Base-by-base conservation (phyloP, 2,888 invertebrate genomes). In the Crioceris asparagi region DNA sequence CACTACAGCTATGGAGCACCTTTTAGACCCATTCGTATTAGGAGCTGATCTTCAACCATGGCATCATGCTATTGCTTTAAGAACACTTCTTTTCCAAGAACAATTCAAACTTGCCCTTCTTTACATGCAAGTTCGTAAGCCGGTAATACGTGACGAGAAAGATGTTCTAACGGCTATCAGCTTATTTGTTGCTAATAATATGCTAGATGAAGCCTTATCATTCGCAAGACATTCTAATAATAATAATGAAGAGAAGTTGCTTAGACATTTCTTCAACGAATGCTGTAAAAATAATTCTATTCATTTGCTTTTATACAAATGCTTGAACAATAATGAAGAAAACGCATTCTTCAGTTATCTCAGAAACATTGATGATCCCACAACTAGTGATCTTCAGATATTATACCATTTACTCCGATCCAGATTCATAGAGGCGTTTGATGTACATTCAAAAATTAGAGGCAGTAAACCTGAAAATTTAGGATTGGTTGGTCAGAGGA, bases 31-130 rank as follows among this genome's bases (percentile, higher is more conserved):
- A 1, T 59, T 74, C 16, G 71, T 80, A 0, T 69, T 69, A 48
- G 36, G 43, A 7, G 50, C 53, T 2, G 73, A 77, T 15, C 66
- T 85, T 11, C 71, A 74, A 17, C 69, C 73, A 7, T 83, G 83
- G 82, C 83, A 85, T 55, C 85, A 85, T 59, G 69, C 70, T 39
- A 70, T 77, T 0, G 76, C 82, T 0, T 58, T 86, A 4, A 72
- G 77, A 4, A 69, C 81, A 0, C 62, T 82, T 3, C 64, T 83
- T 4, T 70, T 74, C 1, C 81, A 83, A 53, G 72, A 75, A 45
- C 77, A 83, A 47, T 71, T 75, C 1, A 76, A 77, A 51, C 69
- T 79, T 8, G 85, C 85, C 0, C 61, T 84, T 12, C 72, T 76
- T 14, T 86, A 85, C 58, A 55, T 81, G 11, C 74, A 76, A 50